phyloP scores from a whole-genome alignment of 2,113 vertebrate genomes.

The Castor canadensis region DNA sequence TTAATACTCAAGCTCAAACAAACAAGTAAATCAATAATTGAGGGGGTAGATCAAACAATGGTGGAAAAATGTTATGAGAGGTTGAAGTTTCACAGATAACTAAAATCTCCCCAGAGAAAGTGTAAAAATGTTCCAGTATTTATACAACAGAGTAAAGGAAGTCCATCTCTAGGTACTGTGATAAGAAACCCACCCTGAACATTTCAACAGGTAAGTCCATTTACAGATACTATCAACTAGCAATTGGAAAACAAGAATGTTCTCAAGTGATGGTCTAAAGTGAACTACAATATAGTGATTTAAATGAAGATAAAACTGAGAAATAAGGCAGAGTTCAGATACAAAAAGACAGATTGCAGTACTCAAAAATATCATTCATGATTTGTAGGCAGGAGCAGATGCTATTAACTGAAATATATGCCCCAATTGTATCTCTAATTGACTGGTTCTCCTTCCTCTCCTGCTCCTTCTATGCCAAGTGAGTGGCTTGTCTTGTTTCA shows the following conservation, averaged over 20 bases:
- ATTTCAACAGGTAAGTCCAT: not conserved
- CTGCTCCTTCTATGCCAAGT: not conserved
- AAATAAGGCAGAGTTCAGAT: not conserved
- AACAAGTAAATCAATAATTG: not conserved
- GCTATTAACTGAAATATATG: not conserved
- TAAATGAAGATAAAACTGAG: constrained; percentile 45
- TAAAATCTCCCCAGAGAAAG: not conserved
- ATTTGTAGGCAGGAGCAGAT: not conserved
- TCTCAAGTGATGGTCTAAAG: not conserved
- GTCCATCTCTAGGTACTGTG: not conserved
- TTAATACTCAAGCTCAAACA: not conserved
- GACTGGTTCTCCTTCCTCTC: not conserved
- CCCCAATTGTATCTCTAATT: not conserved
- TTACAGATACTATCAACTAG: not conserved
- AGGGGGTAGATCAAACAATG: not conserved
- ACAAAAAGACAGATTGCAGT: not conserved
- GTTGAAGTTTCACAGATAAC: not conserved
- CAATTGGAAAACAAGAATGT: not conserved
- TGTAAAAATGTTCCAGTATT: not conserved
- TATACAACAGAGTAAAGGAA: not conserved
- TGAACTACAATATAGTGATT: not conserved
- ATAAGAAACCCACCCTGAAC: not conserved
- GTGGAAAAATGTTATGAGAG: not conserved
- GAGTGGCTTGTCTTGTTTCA: not conserved
- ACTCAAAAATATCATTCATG: not conserved